A percentile compares a stretch with the other conserved stretches of the same genome.
Evolutionary conservation across 2,888 invertebrate species (phyloP).

Genomic region (Morpho helenor): DNA sequence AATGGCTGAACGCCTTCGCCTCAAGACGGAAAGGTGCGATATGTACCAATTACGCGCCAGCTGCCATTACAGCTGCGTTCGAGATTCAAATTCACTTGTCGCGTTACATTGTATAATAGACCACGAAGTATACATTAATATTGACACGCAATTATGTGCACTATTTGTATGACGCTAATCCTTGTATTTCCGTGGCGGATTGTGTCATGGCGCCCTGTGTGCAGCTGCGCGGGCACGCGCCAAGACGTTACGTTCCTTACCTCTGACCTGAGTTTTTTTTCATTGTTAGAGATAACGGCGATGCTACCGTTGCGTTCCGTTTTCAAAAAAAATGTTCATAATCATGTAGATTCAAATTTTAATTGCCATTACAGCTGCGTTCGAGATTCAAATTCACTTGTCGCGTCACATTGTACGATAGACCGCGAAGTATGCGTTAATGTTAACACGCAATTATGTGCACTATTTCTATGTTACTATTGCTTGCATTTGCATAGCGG

Average conservation of each 20-base stretch:
- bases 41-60: conserved; percentile 28
- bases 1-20: conserved; percentile 31
- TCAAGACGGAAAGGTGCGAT: conserved; percentile 33
- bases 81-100: conserved; percentile 29
- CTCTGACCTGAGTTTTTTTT: conserved; percentile 39
- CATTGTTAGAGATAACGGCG: conserved; percentile 22
- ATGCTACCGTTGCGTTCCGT: conserved; percentile 20
- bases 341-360: conserved; percentile 3
- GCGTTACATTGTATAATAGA: conserved; percentile 1
- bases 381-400: conserved; percentile 30
- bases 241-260: conserved; percentile 31
- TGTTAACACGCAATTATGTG: neutral
- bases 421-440: conserved; percentile 5
- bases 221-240: conserved; percentile 28
- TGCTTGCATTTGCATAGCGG: neutral
- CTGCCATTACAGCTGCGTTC: conserved; percentile 40
- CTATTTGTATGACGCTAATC: neutral
- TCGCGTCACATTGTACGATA: conserved; percentile 5
- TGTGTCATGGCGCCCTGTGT: neutral
- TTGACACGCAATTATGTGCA: neutral
- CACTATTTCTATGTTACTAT: neutral
- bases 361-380: too few species aligned
- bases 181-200: neutral
- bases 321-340: conserved; percentile 14
- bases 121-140: conserved; percentile 2